Evolutionary conservation across 2,888 invertebrate species (phyloP), one percentile per base, ranked within the genome.

Genomic region (Rotaria macrura): DNA sequence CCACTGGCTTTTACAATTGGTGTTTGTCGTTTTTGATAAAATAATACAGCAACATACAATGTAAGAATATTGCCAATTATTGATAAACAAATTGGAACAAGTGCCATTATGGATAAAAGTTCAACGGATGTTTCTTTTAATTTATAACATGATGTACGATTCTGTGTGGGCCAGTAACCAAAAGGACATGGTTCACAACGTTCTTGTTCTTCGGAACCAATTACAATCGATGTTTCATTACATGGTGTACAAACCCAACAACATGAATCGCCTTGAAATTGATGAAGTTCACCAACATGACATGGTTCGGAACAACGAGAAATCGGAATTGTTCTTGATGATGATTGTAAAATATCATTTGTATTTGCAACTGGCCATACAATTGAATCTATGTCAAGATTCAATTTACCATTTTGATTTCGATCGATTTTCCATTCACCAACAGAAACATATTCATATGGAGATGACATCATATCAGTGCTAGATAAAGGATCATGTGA

Each of bases 171-270:
- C 88, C 94, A 94, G 88, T 91, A 93, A 10, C 93, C 93, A 25
- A 92, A 91, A 38, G 90, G 90, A 88, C 93, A 93, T 14, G 92
- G 90, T 55, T 90, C 89, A 83, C 86, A 86, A 29, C 29, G 52
- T 79, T 79, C 79, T 25, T 85, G 74, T 29, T 29, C 14, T 25
- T 40, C 72, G 14, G 6, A 38, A 38, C 72, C 40, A 25, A n/a
- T 79, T 34, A 90, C 87, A 85, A 89, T 89, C 43, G 93, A 92
- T 87, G 93, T 92, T 85, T 93, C 93, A 54, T 93, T 91, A 89
- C 94, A 94, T 6, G 93, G 91, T 49, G 93, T 93, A 89, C 94
- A 94, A 52, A 92, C 93, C 94, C 94, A 94, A 89, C 94, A 94
- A 89, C 94, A 94, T 85, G 93, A 93, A 89, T 89, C 89, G 20